Base-by-base conservation (phyloP, 2,888 invertebrate genomes). In the Pseudococcus viburni region DNA sequence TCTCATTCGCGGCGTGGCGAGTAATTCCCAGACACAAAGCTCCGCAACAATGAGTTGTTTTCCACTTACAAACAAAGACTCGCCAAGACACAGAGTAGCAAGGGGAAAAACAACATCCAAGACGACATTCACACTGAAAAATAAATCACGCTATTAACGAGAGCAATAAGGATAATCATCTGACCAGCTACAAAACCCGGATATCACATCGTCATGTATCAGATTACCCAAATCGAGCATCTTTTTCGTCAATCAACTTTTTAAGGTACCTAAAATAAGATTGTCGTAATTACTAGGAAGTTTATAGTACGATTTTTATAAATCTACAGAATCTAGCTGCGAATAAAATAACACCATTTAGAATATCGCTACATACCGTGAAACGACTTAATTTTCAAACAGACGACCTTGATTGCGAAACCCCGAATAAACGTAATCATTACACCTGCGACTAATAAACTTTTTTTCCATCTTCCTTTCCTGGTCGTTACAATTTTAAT, bases 401-500 rank as follows among this genome's bases (percentile, higher is more conserved):
- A 77, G 39, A 77, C 77, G 77, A 77, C 77, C 77, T 77, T 77
- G 77, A 77, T 77, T 77, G 17, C 22, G 77, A 77, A 77, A 77
- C 77, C 77, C 77, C 77, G 77, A 77, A 77, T 77, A 77, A 64
- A 77, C 77, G 22, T 39, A 77, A 77, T 77, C 33, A 77, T 77
- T 77, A 77, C 77, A 77, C 77, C 77, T 77, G 77, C 77, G 77
- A 77, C 77, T 77, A 77, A 77, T 77, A 77, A 77, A 77, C 77
- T 77, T 39, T 77, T 77, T 77, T 39, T 51, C 51, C 51, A 46
- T 46, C 46, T 46, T 15, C 51, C 39, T 77, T 33, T 33, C 77
- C 39, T 77, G 77, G 77, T 77, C 77, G 77, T 77, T 77, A 77
- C 77, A 77, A 77, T 77, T 77, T 77, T 39, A 77, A 77, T 77